Evolutionary conservation across 1,140 invertebrate genomes (phyloP).

Genomic region (Aphelinus atriplicis): DNA sequence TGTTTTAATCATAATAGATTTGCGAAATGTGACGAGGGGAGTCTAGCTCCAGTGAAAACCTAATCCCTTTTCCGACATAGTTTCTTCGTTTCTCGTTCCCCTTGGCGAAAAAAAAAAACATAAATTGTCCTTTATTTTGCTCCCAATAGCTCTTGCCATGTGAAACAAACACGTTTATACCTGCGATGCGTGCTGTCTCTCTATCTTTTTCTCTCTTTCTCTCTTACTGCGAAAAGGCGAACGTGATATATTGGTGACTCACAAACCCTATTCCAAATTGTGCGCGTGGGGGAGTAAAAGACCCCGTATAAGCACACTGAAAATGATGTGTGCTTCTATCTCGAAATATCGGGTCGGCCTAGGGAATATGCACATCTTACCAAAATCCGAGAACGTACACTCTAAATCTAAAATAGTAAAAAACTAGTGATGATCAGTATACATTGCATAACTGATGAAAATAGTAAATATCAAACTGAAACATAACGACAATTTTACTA

Average conservation of each 20-base stretch:
- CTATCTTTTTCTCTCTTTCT: no score
- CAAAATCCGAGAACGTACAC: no score
- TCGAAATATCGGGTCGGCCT: background rate
- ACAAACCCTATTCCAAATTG: conserved; percentile 36
- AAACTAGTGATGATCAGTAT: no score
- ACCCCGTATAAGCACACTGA: background rate
- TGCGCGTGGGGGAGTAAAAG: background rate
- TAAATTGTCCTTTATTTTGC: conserved; percentile 33
- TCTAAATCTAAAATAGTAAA: no score
- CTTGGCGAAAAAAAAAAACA: conserved; percentile 1
- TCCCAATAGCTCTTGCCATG: conserved; percentile 11
- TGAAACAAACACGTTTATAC: conserved; percentile 31
- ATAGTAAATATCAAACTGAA: no score
- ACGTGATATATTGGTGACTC: conserved; percentile 22
- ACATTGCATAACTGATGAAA: no score
- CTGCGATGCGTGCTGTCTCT: conserved; percentile 19
- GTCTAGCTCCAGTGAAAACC: background rate
- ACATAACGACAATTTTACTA: no score
- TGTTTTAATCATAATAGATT: background rate
- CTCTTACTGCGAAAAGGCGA: conserved; percentile 18
- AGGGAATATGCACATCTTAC: no score
- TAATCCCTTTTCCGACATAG: background rate
- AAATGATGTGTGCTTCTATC: conserved; percentile 33
- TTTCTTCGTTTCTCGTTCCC: background rate
- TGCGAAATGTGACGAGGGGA: background rate